Conservation (phyloP, 2,797 vertebrate species). For the Clarias pachynema region DNA sequence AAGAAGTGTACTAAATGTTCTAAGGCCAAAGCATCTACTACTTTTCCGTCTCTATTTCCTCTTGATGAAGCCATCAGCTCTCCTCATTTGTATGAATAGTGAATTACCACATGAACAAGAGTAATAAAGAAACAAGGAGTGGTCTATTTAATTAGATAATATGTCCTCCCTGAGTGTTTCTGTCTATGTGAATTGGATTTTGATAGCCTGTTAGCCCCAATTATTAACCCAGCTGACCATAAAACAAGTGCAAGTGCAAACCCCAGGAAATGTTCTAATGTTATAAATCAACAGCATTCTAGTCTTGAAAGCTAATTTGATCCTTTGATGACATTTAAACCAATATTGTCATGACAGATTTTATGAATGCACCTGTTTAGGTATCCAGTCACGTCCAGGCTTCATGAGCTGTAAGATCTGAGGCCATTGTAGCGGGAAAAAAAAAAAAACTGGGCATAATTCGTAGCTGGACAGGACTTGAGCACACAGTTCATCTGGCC, state of each 20-base stretch:
- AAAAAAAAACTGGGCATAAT: constrained; percentile 60
- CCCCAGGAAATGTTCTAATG: constrained; percentile 29
- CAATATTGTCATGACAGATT: constrained; percentile 42
- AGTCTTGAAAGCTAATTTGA: constrained; percentile 45
- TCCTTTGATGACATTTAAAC: constrained; percentile 50
- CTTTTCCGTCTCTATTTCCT: background rate
- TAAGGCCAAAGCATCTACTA: constrained; percentile 61
- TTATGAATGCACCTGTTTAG: constrained; percentile 26
- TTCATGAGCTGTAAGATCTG: constrained; percentile 31
- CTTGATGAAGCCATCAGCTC: constrained; percentile 6
- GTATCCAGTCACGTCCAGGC: constrained; percentile 33
- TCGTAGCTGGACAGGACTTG: constrained; percentile 59
- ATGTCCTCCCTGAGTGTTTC: constrained; percentile 54
- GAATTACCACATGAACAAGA: constrained; percentile 11
- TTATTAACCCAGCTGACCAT: constrained; percentile 66
- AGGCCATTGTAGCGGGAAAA: constrained; percentile 46
- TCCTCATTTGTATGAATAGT: background rate
- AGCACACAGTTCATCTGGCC: constrained; percentile 68
- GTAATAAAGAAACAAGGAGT: constrained; percentile 66
- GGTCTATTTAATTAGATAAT: constrained; percentile 62
- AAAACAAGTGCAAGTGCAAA: constrained; percentile 54
- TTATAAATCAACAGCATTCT: constrained; percentile 51
- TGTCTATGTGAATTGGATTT: constrained; percentile 62
- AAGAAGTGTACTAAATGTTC: background rate
- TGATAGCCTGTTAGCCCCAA: constrained; percentile 62